Base-by-base conservation (phyloP, 2,888 invertebrate genomes). In the Idaea aversata region DNA sequence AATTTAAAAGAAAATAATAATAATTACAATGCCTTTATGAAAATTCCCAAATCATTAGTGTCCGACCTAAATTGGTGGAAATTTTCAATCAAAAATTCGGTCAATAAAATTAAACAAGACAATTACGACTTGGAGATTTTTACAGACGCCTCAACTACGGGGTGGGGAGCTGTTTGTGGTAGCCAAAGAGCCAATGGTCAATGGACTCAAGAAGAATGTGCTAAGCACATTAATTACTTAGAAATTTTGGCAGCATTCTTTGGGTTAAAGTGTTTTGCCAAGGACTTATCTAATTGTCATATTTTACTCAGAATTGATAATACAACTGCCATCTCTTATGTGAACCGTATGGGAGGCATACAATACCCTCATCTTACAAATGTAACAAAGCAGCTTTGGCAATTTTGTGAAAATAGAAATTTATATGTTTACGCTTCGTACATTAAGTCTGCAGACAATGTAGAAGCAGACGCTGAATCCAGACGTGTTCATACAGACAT, bases 311-410 rank as follows among this genome's bases (percentile, higher is more conserved):
- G 69, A 3, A 34, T 71, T 15, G 69, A 71, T 7, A 71, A 71
- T 59, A 66, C 65, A 0, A 69, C 71, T n/a, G n/a, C n/a, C n/a
- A n/a, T n/a, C n/a, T n/a, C n/a, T n/a, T n/a, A n/a, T n/a, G n/a
- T n/a, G n/a, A 71, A 73, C 36, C 58, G 67, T 3, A 71, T 72
- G 67, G 72, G 67, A 0, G 67, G 72, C 0, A 58, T 72, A 0
- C 66, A 65, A 47, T 69, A 57, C n/a, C 66, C 65, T 5, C 69
- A 71, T 25, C 58, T 71, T 0, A 67, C 58, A 3, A 5, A 63
- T 0, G 5, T 72, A 5, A 34, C 66, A 0, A 58, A 35, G 59
- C 0, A 38, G 4, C 16, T 67, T 15, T 70, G 69, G 70, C 66
- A 66, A 35, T 70, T 67, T 66, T 67, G 67, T 57, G 68, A 70